Evolutionary conservation across 1,140 invertebrate species (phyloP), one percentile per base, ranked within the genome.

Genomic region (Heliothis virescens): DNA sequence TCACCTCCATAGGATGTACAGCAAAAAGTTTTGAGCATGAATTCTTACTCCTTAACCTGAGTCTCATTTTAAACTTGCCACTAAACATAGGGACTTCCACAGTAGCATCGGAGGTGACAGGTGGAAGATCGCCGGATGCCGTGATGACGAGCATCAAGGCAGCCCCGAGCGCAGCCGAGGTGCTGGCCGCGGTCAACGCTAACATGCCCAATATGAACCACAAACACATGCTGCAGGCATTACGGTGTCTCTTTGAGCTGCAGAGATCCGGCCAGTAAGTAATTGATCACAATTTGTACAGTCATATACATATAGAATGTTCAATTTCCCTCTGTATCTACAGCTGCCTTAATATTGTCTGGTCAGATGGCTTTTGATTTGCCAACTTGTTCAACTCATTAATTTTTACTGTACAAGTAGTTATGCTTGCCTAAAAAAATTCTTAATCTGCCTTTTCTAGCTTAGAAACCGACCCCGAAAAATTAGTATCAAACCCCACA

Each of bases 161-260:
- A n/a, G 89, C 92, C 0, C 83, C 84, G 3, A 89, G 79, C 21
- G 75, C 89, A 7, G 82, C 81, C 1, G 91, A 88, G 7, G 85
- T 94, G 53, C 79, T 94, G 10, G 86, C 84, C 0, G 83, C 89
- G 2, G 90, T 94, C 12, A 88, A 92, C 63, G 78, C 67, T 12
- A 85, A 92, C 60, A 63, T 91, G 1, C 81, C 85, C 0, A 21
- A 73, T 1, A 80, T 93, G 86, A 91, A 88, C 0, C 89, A 89
- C 41, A 87, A 82, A 26, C 93, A 94, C 81, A 88, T 94, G 86
- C 81, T 94, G 59, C 92, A 92, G 50, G 93, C 93, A 4, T 60
- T 94, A 12, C 79, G 87, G 10, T 82, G 82, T n/a, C 76, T 93
- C n/a, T 94, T 94, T 79, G 87, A 92, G 50, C 82, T 93, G 55